These are phyloP conservation scores for Sakesphorus luctuosus DNA, from an alignment of 2,113 vertebrate species.

Conservation along the genomic window DNA sequence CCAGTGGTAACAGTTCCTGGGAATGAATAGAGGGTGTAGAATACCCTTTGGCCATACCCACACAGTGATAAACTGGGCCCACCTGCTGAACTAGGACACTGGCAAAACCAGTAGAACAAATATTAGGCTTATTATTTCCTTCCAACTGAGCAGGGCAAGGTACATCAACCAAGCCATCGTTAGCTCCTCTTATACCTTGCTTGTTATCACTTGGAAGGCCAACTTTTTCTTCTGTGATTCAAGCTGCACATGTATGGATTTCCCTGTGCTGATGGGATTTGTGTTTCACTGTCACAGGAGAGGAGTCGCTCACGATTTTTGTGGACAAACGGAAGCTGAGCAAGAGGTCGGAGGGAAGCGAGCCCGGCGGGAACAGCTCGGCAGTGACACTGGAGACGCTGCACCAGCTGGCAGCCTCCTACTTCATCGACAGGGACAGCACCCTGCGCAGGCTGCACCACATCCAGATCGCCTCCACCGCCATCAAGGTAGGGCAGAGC, in stretches of 20 bases:
- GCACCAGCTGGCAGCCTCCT: slow-evolving; percentile 85
- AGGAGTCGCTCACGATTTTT: slow-evolving; percentile 97
- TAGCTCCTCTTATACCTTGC: no score
- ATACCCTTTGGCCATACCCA: no score
- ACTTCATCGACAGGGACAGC: slow-evolving; percentile 87
- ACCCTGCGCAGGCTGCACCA: slow-evolving; percentile 83
- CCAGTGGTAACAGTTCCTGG: no score
- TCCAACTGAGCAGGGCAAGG: no score
- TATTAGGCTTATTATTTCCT: no score
- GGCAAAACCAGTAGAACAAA: no score
- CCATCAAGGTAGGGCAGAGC: slow-evolving; percentile 81
- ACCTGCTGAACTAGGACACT: no score
- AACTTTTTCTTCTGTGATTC: fast-evolving
- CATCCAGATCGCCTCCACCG: slow-evolving; percentile 86
- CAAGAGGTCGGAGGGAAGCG: slow-evolving; percentile 85
- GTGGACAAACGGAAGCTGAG: slow-evolving; percentile 97
- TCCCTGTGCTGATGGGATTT: background rate
- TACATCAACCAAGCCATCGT: no score
- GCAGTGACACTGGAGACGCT: slow-evolving; percentile 77
- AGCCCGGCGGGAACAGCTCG: slow-evolving; percentile 83
- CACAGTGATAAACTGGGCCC: no score
- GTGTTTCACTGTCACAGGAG: slow-evolving; percentile 77
- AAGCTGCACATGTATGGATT: background rate
- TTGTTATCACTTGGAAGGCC: background rate
- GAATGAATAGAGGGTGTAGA: no score